A percentile compares a stretch with the other conserved stretches of the same genome.
Evolutionary conservation across 2,113 vertebrate species (phyloP).

Genomic region (Ochotona princeps): DNA sequence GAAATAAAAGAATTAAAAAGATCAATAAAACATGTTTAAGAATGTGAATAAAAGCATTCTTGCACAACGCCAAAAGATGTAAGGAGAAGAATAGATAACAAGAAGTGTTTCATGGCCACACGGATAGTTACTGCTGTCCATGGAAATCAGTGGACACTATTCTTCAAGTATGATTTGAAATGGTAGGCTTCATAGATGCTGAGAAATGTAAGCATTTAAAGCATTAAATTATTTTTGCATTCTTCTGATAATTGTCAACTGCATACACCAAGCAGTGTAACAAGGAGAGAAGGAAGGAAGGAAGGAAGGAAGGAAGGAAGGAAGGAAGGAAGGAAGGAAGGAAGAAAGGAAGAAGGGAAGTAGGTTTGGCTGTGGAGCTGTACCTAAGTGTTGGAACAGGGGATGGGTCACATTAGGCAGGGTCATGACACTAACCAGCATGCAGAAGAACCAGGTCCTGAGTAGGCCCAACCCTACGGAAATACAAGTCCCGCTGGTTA

Average conservation of each 20-base stretch:
- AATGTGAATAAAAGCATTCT: slow-evolving; percentile 5
- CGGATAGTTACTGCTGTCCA: neutral
- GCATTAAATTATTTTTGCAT: neutral
- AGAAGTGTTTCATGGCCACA: neutral
- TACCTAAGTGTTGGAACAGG: too few relatives aligned
- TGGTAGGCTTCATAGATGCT: slow-evolving; percentile 5
- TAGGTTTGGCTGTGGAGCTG: too few relatives aligned
- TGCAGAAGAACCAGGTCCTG: too few relatives aligned
- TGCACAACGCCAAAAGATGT: neutral
- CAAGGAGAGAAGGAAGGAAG: neutral
- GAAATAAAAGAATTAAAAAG: slow-evolving; percentile 63
- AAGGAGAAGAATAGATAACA: neutral
- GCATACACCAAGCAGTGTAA: neutral
- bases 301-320: too few relatives aligned
- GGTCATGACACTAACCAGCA: too few relatives aligned
- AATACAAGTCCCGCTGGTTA: too few relatives aligned
- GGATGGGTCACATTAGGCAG: too few relatives aligned
- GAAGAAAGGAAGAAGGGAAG: too few relatives aligned
- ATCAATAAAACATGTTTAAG: slow-evolving; percentile 46
- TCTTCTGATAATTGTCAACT: neutral
- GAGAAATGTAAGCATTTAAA: slow-evolving; percentile 24
- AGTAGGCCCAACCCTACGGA: too few relatives aligned
- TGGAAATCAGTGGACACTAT: neutral
- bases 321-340: fast-evolving
- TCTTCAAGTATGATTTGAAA: neutral